Base-by-base conservation (phyloP, 2,888 invertebrate species). In the Blomia tropicalis region DNA sequence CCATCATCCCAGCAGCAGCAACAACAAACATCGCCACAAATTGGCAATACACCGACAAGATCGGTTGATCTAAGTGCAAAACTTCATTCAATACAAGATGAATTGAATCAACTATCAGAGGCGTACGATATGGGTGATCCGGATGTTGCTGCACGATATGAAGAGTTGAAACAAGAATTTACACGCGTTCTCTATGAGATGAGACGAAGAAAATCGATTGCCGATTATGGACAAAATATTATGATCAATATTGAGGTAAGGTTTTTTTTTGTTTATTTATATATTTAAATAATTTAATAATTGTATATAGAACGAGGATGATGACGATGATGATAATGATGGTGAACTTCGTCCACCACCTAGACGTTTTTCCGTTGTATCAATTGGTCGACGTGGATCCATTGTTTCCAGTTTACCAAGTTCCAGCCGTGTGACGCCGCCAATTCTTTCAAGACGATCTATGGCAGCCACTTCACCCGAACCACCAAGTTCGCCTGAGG, bases 101-200 rank as follows among this genome's bases (percentile, higher is more conserved):
- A 73, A 63, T 70, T 74, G 47, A 70, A 71, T 64, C 67, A 69
- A 59, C 63, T 72, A 27, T 69, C 68, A 4, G 69, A 69, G 61
- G 65, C 66, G 30, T 54, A 71, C 58, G 67, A 67, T n/a, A 56
- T 56, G 31, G 61, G 63, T 17, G 64, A 71, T 17, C 64, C 67
- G 2, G 67, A 67, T 29, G 65, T 71, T 7, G 58, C 66, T 22
- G 66, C 69, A 19, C 62, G 69, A 41, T 67, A 72, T n/a, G 70
- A 70, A 59, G 70, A 71, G 59, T 70, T 75, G 4, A 74, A 74
- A 67, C 71, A 72, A 36, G 75, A 76, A 69, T 76, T 75, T 65
- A 72, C 73, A 0, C 71, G 74, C 63, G 68, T 76, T 32, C 70
- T 76, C 64, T 70, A 72, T 19, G 75, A 76, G 67, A 68, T 76